Evolutionary conservation across 2,888 invertebrate species (phyloP).

Genomic region (Dorcus parallelipipedus): DNA sequence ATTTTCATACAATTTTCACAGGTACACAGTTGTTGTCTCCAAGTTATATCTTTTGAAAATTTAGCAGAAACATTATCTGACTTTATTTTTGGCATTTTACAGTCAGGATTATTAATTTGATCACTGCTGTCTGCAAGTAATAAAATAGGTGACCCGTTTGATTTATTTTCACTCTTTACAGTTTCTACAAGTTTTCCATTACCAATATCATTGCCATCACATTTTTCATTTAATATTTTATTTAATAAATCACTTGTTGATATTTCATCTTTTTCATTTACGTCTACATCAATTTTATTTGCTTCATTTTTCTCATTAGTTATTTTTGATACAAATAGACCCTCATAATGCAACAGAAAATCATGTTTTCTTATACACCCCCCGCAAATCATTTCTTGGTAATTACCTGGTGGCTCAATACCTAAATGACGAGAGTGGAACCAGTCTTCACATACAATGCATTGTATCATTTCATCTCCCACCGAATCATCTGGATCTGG

Average conservation of each 20-base stretch:
- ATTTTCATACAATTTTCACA: slow-evolving; percentile 65
- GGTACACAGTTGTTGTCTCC: slow-evolving; percentile 73
- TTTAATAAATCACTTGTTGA: background rate
- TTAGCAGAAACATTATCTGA: slow-evolving; percentile 54
- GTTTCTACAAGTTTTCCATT: slow-evolving; percentile 4
- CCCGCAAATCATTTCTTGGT: slow-evolving; percentile 81
- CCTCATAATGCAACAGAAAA: slow-evolving; percentile 71
- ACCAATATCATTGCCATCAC: slow-evolving; percentile 6
- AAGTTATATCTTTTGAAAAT: slow-evolving; percentile 68
- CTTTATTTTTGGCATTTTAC: slow-evolving; percentile 47
- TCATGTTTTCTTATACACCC: slow-evolving; percentile 71
- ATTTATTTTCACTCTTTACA: slow-evolving; percentile 6
- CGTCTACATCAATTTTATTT: slow-evolving; percentile 21
- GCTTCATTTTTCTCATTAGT: slow-evolving; percentile 8
- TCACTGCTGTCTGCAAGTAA: no score
- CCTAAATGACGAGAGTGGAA: slow-evolving; percentile 80
- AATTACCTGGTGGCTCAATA: slow-evolving; percentile 56
- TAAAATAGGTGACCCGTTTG: no score
- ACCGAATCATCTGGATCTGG: slow-evolving; percentile 83
- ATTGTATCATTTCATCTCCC: slow-evolving; percentile 95
- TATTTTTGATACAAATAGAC: slow-evolving; percentile 40
- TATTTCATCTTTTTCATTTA: slow-evolving; percentile 16
- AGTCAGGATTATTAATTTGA: slow-evolving; percentile 14
- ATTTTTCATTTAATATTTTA: background rate
- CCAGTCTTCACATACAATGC: slow-evolving; percentile 97